Conservation (phyloP, 2,113 vertebrate species). For the Heliornis fulica region DNA sequence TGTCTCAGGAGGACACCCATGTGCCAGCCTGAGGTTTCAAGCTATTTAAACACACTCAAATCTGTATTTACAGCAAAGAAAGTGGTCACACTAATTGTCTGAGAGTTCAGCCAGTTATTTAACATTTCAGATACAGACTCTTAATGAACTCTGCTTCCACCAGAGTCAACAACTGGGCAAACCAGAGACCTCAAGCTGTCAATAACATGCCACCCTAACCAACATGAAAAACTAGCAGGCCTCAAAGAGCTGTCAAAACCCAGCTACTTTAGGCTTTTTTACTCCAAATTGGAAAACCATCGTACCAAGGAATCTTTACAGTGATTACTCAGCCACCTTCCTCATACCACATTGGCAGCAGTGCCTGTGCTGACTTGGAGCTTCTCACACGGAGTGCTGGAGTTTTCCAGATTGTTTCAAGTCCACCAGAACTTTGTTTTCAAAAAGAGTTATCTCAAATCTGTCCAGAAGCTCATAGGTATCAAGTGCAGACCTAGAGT, state of each 20-base stretch:
- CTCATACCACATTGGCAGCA: not conserved
- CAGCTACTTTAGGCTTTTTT: not conserved
- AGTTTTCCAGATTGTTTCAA: conserved; percentile 1
- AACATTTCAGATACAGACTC: not conserved
- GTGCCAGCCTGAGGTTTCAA: not conserved
- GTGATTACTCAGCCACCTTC: not conserved
- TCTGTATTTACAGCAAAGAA: not conserved
- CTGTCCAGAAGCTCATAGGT: not conserved
- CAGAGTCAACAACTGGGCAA: not conserved
- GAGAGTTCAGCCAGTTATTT: not conserved
- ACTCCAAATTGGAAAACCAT: conserved; percentile 26
- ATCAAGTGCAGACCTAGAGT: not conserved
- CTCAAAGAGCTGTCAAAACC: not conserved
- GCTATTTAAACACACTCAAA: not conserved
- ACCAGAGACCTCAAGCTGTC: not conserved
- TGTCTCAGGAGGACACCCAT: not conserved
- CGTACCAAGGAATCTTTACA: not conserved
- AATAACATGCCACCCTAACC: not conserved
- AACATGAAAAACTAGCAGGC: not conserved
- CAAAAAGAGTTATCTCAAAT: not conserved
- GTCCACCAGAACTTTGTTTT: not conserved
- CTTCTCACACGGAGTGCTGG: not conserved
- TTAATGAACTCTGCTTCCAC: not conserved
- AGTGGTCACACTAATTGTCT: not conserved
- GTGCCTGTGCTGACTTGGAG: not conserved